phyloP scores from a whole-genome alignment of 2,888 invertebrate genomes.

The Andrena chrysosceles region DNA sequence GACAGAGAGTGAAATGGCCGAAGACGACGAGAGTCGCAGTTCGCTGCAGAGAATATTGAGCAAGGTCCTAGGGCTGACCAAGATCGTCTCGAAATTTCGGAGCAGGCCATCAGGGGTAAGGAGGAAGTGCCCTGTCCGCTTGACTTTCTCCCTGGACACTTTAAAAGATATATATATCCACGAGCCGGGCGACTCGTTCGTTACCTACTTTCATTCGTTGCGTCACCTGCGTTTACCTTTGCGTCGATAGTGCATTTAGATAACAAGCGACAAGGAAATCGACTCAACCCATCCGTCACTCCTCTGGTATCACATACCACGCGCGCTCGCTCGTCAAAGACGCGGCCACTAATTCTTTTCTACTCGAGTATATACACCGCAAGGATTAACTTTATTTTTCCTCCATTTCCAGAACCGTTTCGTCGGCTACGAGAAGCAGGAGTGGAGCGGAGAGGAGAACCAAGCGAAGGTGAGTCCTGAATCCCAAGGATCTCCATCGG shows the following conservation, averaged over 20 bases:
- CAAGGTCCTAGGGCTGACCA: slow-evolving; percentile 15
- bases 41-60: slow-evolving; percentile 12
- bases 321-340: background rate
- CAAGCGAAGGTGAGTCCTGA: slow-evolving; percentile 76
- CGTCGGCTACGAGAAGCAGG: slow-evolving; percentile 68
- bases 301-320: background rate
- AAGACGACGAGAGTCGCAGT: background rate
- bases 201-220: slow-evolving; percentile 68
- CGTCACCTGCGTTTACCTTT: slow-evolving; percentile 52
- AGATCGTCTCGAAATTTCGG: slow-evolving; percentile 36
- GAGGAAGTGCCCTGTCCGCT: background rate
- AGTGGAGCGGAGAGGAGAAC: slow-evolving; percentile 72
- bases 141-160: slow-evolving; percentile 13
- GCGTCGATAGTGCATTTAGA: slow-evolving; percentile 19
- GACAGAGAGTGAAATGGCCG: slow-evolving; percentile 18
- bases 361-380: background rate
- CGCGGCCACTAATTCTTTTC: background rate
- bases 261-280: slow-evolving; percentile 7
- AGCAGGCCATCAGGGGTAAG: slow-evolving; percentile 50
- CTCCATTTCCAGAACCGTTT: slow-evolving; percentile 76
- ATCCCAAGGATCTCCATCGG: slow-evolving; percentile 27
- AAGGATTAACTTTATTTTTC: slow-evolving; percentile 14
- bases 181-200: slow-evolving; percentile 27
- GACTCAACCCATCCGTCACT: background rate
- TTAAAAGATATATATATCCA: slow-evolving; percentile 21